Evolutionary conservation across 2,797 vertebrate genomes (phyloP).

Genomic region (Periparus ater): DNA sequence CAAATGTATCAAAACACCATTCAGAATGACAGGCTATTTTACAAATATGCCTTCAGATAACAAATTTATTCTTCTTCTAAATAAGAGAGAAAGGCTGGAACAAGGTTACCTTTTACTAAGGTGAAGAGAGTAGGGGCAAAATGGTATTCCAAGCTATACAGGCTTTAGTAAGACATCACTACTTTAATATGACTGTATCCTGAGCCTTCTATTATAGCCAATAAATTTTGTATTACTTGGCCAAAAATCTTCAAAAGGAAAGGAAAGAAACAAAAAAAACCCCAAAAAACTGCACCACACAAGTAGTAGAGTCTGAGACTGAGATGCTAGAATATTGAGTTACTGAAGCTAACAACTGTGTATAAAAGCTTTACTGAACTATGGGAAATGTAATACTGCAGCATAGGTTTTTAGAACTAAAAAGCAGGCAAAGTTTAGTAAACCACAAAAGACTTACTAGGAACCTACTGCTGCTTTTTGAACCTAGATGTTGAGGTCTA

Average conservation of each 20-base stretch:
- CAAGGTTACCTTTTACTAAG: not conserved
- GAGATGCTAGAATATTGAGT: not conserved
- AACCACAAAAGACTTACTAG: not conserved
- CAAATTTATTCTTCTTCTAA: not conserved
- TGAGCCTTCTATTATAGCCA: not conserved
- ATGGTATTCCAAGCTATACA: not conserved
- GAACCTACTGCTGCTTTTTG: not conserved
- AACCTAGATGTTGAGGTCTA: not conserved
- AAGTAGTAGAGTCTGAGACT: not conserved
- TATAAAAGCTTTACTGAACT: not conserved
- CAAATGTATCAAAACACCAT: constrained; percentile 34
- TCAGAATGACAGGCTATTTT: constrained; percentile 14
- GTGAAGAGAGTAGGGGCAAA: not conserved
- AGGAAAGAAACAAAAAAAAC: not conserved
- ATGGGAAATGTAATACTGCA: not conserved
- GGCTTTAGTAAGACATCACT: not conserved
- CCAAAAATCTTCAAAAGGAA: not conserved
- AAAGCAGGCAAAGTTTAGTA: not conserved
- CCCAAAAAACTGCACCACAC: not conserved
- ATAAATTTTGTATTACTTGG: not conserved
- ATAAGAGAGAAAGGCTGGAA: not conserved
- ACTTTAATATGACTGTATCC: not conserved
- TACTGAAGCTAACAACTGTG: not conserved
- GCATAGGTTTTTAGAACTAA: not conserved
- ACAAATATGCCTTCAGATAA: not conserved